Evolutionary conservation across 2,797 vertebrate genomes (phyloP).

Genomic region (Takifugu rubripes): DNA sequence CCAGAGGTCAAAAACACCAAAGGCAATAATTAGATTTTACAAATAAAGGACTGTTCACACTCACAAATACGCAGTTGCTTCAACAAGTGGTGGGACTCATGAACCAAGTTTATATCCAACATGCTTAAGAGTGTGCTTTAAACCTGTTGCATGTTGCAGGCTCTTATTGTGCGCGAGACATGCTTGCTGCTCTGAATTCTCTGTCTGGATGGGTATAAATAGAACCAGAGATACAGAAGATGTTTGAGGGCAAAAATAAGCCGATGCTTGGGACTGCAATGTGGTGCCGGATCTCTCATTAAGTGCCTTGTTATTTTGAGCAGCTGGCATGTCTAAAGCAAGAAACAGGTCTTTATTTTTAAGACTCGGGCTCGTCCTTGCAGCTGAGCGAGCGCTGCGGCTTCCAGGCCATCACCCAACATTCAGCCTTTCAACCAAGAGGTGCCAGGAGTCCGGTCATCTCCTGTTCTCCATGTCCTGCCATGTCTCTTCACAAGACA

Average conservation of each 20-base stretch:
- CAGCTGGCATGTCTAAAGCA: constrained; percentile 90
- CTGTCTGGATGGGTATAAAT: constrained; percentile 69
- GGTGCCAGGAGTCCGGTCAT: constrained; percentile 28
- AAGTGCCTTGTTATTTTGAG: constrained; percentile 97
- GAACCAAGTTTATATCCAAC: too few species aligned
- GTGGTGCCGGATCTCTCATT: constrained; percentile 80
- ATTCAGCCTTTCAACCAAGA: constrained; percentile 30
- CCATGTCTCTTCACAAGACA: constrained; percentile 41
- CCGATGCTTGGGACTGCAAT: constrained; percentile 73
- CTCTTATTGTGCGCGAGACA: constrained; percentile 42
- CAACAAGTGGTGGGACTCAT: too few species aligned
- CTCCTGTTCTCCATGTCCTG: constrained; percentile 11
- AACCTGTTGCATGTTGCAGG: constrained; percentile 34
- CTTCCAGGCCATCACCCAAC: constrained; percentile 82
- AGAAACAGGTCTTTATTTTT: constrained; percentile 95
- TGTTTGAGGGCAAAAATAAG: constrained; percentile 75
- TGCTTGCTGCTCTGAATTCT: constrained; percentile 63
- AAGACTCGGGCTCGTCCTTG: constrained; percentile 87
- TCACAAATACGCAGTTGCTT: too few species aligned
- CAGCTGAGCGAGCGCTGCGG: constrained; percentile 81
- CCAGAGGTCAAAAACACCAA: too few species aligned
- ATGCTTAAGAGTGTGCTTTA: background rate
- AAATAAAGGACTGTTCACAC: background rate
- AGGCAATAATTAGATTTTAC: too few species aligned
- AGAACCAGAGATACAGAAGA: constrained; percentile 72